A percentile compares a stretch with the other conserved stretches of the same genome.
phyloP scores from a whole-genome alignment of 2,113 vertebrate species.

The Empidonax traillii region DNA sequence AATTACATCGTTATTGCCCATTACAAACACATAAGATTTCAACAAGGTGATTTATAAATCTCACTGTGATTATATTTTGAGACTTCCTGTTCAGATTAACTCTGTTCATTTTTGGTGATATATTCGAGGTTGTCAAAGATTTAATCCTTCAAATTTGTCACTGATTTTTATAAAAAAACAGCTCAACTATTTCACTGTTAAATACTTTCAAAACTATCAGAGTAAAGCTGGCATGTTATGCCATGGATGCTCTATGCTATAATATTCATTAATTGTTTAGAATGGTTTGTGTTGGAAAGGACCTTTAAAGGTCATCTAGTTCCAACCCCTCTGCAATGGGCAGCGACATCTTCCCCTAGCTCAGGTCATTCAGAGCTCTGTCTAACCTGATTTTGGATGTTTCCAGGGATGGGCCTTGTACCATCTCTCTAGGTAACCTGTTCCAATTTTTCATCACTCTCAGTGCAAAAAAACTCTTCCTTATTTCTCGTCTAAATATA shows the following conservation, averaged over 20 bases:
- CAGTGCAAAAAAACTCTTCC: neutral
- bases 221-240: neutral
- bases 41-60: neutral
- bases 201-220: neutral
- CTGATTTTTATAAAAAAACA: neutral
- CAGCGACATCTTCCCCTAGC: neutral
- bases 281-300: neutral
- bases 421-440: neutral
- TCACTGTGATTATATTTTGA: neutral
- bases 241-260: neutral
- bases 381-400: neutral
- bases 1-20: neutral
- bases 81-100: neutral
- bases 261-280: neutral
- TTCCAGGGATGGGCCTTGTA: neutral
- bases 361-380: fast-evolving
- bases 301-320: neutral
- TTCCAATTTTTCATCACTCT: neutral
- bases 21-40: neutral
- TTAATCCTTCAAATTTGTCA: neutral
- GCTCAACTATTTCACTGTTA: neutral
- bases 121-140: neutral
- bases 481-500: neutral
- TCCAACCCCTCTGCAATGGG: neutral
- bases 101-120: neutral